Percentiles rank a stretch among this genome's conserved stretches.
Conservation (phyloP, 2,797 vertebrate genomes). For the Enteromius radiatus region DNA sequence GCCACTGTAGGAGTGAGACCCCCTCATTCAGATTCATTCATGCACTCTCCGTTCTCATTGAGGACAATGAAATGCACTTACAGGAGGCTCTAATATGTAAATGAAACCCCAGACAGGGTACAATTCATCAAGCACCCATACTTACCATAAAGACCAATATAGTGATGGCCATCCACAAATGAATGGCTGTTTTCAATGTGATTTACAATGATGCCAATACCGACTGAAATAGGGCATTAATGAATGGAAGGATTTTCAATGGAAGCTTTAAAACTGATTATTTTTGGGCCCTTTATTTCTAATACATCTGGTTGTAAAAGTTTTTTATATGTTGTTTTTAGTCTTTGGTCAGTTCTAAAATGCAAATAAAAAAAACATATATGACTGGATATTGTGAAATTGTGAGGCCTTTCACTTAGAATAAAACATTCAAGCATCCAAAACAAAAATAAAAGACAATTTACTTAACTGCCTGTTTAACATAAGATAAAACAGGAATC, state of each 20-base stretch:
- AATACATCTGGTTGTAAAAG: not conserved
- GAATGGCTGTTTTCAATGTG: slow-evolving; percentile 34
- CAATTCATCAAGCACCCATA: slow-evolving; percentile 43
- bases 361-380: not conserved
- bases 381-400: not conserved
- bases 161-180: slow-evolving; percentile 43
- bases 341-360: not conserved
- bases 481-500: not conserved
- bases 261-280: slow-evolving; percentile 2
- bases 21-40: slow-evolving; percentile 54
- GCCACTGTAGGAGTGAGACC: slow-evolving; percentile 51
- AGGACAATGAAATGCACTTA: slow-evolving; percentile 59
- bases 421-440: not conserved
- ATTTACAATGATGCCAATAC: slow-evolving; percentile 38
- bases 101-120: slow-evolving; percentile 47
- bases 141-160: slow-evolving; percentile 41
- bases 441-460: not conserved
- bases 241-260: slow-evolving; percentile 29
- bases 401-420: too few relatives aligned
- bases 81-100: slow-evolving; percentile 59
- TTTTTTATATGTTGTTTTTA: not conserved
- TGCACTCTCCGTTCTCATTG: slow-evolving; percentile 31
- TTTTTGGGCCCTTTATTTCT: not conserved
- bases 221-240: slow-evolving; percentile 3
- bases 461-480: not conserved